Evolutionary conservation across 2,888 invertebrate species (phyloP).

Genomic region (Dilophus febrilis): DNA sequence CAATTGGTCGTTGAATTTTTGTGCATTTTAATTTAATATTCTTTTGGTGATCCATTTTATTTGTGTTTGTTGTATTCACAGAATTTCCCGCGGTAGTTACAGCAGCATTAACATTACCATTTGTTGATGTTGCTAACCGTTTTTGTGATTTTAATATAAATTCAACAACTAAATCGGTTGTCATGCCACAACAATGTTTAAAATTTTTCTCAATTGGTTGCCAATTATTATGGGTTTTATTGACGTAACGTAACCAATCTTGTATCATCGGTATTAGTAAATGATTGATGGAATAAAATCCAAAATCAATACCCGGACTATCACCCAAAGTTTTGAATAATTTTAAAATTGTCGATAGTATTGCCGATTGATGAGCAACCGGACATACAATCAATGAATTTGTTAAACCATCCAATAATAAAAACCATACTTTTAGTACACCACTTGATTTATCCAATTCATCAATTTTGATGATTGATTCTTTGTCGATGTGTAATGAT

Average conservation of each 20-base stretch:
- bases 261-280: constrained; percentile 82
- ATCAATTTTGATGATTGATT: constrained; percentile 30
- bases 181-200: constrained; percentile 86
- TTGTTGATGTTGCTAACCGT: constrained; percentile 9
- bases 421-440: constrained; percentile 78
- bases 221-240: constrained; percentile 53
- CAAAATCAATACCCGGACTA: constrained; percentile 76
- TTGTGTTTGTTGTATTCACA: no score
- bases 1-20: constrained; percentile 25
- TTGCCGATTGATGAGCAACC: constrained; percentile 73
- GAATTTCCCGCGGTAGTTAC: constrained; percentile 1
- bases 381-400: constrained; percentile 69
- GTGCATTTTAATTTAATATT: constrained; percentile 13
- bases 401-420: constrained; percentile 72
- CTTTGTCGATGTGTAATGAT: constrained; percentile 30
- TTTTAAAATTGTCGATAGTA: constrained; percentile 75
- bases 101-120: constrained; percentile 3
- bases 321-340: constrained; percentile 58
- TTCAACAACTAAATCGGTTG: constrained; percentile 78
- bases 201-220: constrained; percentile 73
- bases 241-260: constrained; percentile 70
- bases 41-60: no score
- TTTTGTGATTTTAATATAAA: constrained; percentile 62
- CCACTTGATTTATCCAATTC: constrained; percentile 62
- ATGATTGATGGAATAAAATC: constrained; percentile 83